These are phyloP conservation scores for Cyprinodon diabolis DNA, from an alignment of 2,797 vertebrate genomes.

Conservation along the genomic window DNA sequence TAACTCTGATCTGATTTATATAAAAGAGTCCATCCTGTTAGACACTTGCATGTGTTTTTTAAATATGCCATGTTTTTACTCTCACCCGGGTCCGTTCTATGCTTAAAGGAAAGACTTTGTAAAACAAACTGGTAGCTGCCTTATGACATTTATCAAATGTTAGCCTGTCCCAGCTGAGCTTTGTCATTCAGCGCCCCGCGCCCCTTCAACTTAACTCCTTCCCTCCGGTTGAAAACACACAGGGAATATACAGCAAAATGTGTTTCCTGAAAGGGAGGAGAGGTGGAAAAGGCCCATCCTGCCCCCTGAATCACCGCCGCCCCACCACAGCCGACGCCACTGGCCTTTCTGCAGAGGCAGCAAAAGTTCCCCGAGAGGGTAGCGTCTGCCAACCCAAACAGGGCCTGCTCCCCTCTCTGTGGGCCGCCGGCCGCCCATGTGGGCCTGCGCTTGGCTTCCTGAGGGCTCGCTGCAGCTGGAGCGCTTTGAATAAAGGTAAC, in stretches of 20 bases:
- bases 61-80: background rate
- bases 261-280: slow-evolving; percentile 97
- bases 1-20: no score
- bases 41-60: background rate
- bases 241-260: slow-evolving; percentile 89
- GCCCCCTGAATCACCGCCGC: slow-evolving; percentile 83
- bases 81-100: background rate
- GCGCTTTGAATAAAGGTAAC: slow-evolving; percentile 91
- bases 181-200: slow-evolving; percentile 48
- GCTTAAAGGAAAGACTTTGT: slow-evolving; percentile 5
- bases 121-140: slow-evolving; percentile 43
- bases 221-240: slow-evolving; percentile 60
- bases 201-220: slow-evolving; percentile 50
- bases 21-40: background rate
- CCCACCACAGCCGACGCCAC: slow-evolving; percentile 78
- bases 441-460: slow-evolving; percentile 87
- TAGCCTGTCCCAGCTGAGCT: slow-evolving; percentile 79
- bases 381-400: slow-evolving; percentile 95
- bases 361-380: slow-evolving; percentile 89
- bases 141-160: slow-evolving; percentile 75
- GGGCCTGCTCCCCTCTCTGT: slow-evolving; percentile 70
- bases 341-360: slow-evolving; percentile 96
- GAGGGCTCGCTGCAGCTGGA: slow-evolving; percentile 96
- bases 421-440: slow-evolving; percentile 82
- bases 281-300: slow-evolving; percentile 94